Conservation (phyloP, 2,888 invertebrate species). For the Unio pictorum region DNA sequence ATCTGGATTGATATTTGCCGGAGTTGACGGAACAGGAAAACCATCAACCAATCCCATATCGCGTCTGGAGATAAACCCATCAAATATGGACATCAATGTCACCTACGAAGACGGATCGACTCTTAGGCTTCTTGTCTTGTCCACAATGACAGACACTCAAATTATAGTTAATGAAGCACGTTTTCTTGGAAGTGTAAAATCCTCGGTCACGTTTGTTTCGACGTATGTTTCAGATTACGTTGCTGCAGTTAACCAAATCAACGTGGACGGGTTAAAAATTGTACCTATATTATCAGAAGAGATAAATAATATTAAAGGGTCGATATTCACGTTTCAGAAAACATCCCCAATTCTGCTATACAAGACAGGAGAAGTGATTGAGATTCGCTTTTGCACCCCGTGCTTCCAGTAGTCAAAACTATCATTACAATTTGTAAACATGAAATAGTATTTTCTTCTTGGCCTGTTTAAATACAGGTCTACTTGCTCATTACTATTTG, state of each 20-base stretch:
- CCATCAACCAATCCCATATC: too few relatives aligned
- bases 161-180: slow-evolving; percentile 6
- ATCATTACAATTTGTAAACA: too few relatives aligned
- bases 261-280: too few relatives aligned
- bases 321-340: slow-evolving; percentile 14
- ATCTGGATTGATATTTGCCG: too few relatives aligned
- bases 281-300: too few relatives aligned
- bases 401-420: too few relatives aligned
- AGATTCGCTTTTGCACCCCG: slow-evolving; percentile 3
- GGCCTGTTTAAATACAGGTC: too few relatives aligned
- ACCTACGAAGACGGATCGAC: slow-evolving; percentile 20
- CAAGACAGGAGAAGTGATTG: slow-evolving; percentile 9
- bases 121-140: slow-evolving; percentile 8
- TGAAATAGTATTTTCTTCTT: too few relatives aligned
- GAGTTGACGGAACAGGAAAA: too few relatives aligned
- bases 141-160: slow-evolving; percentile 13
- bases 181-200: too few relatives aligned
- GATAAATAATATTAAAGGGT: background rate
- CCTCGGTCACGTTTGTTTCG: slow-evolving; percentile 17
- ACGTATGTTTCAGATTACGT: slow-evolving; percentile 18
- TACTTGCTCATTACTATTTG: too few relatives aligned
- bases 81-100: background rate
- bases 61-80: too few relatives aligned
- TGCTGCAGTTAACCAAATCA: slow-evolving; percentile 25
- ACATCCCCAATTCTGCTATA: slow-evolving; percentile 21